These are phyloP conservation scores for Oscheius sp. DNA, from an alignment of 2,888 invertebrate genomes.

Conservation along the genomic window DNA sequence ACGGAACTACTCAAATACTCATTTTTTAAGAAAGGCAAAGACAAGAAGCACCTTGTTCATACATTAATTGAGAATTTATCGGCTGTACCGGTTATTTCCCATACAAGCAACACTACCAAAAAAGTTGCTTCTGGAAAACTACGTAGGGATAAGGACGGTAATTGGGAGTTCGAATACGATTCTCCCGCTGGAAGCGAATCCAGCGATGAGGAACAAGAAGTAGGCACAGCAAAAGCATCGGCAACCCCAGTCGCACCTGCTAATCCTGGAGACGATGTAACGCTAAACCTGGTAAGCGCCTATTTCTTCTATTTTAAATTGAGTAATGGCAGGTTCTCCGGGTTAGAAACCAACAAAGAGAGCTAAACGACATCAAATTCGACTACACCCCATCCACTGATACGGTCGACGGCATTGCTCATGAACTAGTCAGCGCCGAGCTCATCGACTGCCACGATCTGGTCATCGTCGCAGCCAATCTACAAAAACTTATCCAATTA, in stretches of 20 bases:
- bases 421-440: constrained; percentile 84
- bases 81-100: constrained; percentile 58
- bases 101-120: constrained; percentile 46
- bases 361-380: constrained; percentile 96
- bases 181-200: constrained; percentile 52
- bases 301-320: background rate
- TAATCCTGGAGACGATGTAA: constrained; percentile 26
- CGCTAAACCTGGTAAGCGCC: constrained; percentile 53
- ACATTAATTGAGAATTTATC: constrained; percentile 72
- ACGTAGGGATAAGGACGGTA: constrained; percentile 71
- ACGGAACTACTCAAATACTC: constrained; percentile 94
- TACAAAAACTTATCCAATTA: constrained; percentile 75
- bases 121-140: constrained; percentile 70
- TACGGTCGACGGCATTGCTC: constrained; percentile 74
- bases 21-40: constrained; percentile 93
- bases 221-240: background rate
- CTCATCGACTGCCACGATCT: constrained; percentile 91
- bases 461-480: constrained; percentile 89
- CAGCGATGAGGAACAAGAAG: constrained; percentile 41
- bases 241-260: constrained; percentile 1
- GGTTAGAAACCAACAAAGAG: constrained; percentile 83
- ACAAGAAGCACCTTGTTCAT: constrained; percentile 67
- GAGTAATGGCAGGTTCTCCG: constrained; percentile 70
- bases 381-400: constrained; percentile 82
- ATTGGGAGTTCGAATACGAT: constrained; percentile 73